Base-by-base conservation (phyloP, 2,888 invertebrate genomes). In the Horisme vitalbata region DNA sequence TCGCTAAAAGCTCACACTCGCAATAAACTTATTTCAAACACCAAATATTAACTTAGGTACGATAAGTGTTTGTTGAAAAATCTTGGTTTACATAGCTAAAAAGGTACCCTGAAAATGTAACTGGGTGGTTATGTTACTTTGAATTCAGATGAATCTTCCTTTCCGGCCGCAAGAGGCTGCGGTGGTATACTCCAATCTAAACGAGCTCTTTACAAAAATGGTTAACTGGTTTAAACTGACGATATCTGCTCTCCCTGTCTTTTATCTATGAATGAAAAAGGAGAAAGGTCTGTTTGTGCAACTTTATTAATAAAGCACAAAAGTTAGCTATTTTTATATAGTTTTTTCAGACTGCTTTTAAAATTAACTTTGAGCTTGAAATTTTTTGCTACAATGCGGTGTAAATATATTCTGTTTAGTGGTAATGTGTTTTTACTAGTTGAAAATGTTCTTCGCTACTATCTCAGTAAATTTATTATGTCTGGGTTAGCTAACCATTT, bases 121-220 rank as follows among this genome's bases (percentile, higher is more conserved):
- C 73, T 65, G 65, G 66, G 66, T 66, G 68, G 73, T 68, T 71
- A 68, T 62, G 67, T 65, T 65, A 64, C 71, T 66, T 63, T 59
- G 60, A 71, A 75, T 75, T 77, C 72, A 68, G 75, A 70, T 71
- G 76, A 73, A 73, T 80, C 73, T 79, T 75, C 66, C 72, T 78
- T 83, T 84, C 83, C 82, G 81, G 81, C 71, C 78, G 53, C 74
- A 65, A 66, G 64, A 68, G 68, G 58, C 65, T 64, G 63, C 52
- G 59, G 64, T 48, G 57, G 55, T 55, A 55, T 52, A 6, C 6
- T 52, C 69, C 59, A 68, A 68, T 73, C 65, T 70, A 71, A 73
- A n/a, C n/a, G n/a, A n/a, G n/a, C n/a, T n/a, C n/a, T n/a, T n/a
- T n/a, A n/a, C n/a, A n/a, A n/a, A n/a, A n/a, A n/a, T n/a, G n/a